Evolutionary conservation across 2,888 invertebrate species (phyloP).

Genomic region (Acrobasis repandana): DNA sequence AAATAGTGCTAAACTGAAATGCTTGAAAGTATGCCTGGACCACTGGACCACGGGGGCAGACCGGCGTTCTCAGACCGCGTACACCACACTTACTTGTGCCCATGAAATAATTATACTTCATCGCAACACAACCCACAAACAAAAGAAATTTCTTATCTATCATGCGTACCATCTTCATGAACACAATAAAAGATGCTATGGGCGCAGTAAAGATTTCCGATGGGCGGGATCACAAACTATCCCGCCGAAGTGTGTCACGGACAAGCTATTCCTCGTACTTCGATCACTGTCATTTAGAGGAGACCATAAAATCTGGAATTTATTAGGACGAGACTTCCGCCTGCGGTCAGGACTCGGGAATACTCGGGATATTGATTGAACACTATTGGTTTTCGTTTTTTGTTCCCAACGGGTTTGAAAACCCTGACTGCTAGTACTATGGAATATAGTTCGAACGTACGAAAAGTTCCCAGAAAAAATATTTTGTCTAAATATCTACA

Average conservation of each 20-base stretch:
- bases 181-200: not conserved
- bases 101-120: too few relatives aligned
- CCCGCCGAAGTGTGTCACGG: conserved; percentile 6
- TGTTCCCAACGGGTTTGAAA: not conserved
- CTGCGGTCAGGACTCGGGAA: conserved; percentile 1
- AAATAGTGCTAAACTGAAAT: too few relatives aligned
- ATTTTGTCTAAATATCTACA: too few relatives aligned
- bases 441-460: not conserved
- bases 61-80: too few relatives aligned
- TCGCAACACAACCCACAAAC: too few relatives aligned
- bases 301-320: conserved; percentile 19
- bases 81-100: too few relatives aligned
- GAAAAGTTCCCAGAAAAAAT: not conserved
- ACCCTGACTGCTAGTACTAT: not conserved
- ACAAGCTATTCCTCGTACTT: conserved; percentile 6
- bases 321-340: conserved; percentile 7
- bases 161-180: not conserved
- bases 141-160: not conserved
- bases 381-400: conserved; percentile 9
- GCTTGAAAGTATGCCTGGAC: too few relatives aligned
- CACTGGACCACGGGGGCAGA: too few relatives aligned
- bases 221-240: not conserved
- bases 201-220: conserved; percentile 2
- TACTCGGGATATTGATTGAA: not conserved
- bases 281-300: conserved; percentile 12